A percentile compares a stretch with the other conserved stretches of the same genome.
phyloP scores from a whole-genome alignment of 2,113 vertebrate species.

The Gopherus flavomarginatus region DNA sequence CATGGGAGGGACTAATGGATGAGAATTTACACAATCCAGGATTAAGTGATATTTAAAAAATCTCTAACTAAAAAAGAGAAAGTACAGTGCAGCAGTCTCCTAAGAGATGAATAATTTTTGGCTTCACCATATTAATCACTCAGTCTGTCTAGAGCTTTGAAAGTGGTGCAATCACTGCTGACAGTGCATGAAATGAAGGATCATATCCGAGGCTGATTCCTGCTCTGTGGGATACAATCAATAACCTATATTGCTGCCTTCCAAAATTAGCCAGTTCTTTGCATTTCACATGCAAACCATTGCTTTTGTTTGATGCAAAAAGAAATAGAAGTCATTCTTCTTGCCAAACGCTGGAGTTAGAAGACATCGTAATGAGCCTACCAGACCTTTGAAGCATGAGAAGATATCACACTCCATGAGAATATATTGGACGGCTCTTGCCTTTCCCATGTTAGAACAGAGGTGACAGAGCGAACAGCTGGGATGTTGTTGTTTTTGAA shows the following conservation, averaged over 20 bases:
- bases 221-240: background rate
- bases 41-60: background rate
- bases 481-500: slow-evolving; percentile 3
- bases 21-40: background rate
- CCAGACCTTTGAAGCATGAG: background rate
- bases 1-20: background rate
- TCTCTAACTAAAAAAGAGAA: background rate
- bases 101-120: background rate
- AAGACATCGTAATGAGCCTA: slow-evolving; percentile 8
- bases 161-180: background rate
- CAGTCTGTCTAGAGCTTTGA: slow-evolving; percentile 1
- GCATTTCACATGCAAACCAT: slow-evolving; percentile 9
- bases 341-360: slow-evolving; percentile 17
- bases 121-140: background rate
- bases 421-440: background rate
- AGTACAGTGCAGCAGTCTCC: background rate
- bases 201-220: background rate
- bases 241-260: background rate
- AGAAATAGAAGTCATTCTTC: background rate
- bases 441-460: background rate
- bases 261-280: background rate
- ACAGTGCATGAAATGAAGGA: accelerated
- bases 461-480: background rate
- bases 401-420: background rate
- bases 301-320: background rate